These are phyloP conservation scores for Apostichopus japonicus DNA, from an alignment of 35 echinoderm and acorn worm species.

Conservation along the genomic window DNA sequence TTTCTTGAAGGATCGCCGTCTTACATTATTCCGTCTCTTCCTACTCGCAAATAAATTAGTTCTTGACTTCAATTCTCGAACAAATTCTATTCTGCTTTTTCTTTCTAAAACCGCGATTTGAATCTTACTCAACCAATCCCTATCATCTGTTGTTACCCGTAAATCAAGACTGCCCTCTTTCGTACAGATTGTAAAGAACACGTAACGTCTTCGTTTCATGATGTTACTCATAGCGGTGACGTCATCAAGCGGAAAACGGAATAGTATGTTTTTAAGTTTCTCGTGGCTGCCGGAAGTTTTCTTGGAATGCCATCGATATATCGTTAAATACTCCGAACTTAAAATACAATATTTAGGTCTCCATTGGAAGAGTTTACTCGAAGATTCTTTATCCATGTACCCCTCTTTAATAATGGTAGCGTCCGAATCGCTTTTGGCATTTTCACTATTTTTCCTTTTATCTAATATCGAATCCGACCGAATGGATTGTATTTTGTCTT, in stretches of 20 bases:
- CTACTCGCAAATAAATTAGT: slow-evolving; percentile 86
- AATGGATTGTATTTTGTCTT: slow-evolving; percentile 42
- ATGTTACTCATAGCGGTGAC: slow-evolving; percentile 87
- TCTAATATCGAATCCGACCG: slow-evolving; percentile 16
- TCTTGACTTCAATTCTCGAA: slow-evolving; percentile 79
- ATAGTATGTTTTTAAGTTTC: slow-evolving; percentile 66
- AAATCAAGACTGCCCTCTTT: slow-evolving; percentile 81
- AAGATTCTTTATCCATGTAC: slow-evolving; percentile 81
- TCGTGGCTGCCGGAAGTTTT: slow-evolving; percentile 48
- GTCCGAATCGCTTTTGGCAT: neutral
- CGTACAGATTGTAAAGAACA: slow-evolving; percentile 82
- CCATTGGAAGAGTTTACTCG: slow-evolving; percentile 76
- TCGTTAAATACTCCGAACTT: slow-evolving; percentile 72
- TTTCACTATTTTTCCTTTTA: slow-evolving; percentile 25
- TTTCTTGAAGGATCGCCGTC: slow-evolving; percentile 75
- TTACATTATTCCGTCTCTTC: slow-evolving; percentile 67
- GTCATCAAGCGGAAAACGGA: slow-evolving; percentile 76
- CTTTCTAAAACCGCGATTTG: slow-evolving; percentile 78
- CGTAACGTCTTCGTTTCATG: slow-evolving; percentile 68
- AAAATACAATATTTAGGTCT: slow-evolving; percentile 76
- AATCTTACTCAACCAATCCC: slow-evolving; percentile 91
- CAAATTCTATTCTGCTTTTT: slow-evolving; percentile 68
- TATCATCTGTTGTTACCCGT: slow-evolving; percentile 56
- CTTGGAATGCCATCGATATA: slow-evolving; percentile 68
- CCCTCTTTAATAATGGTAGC: slow-evolving; percentile 75